Conservation (phyloP, 2,113 vertebrate genomes). For the Cottus gobio region DNA sequence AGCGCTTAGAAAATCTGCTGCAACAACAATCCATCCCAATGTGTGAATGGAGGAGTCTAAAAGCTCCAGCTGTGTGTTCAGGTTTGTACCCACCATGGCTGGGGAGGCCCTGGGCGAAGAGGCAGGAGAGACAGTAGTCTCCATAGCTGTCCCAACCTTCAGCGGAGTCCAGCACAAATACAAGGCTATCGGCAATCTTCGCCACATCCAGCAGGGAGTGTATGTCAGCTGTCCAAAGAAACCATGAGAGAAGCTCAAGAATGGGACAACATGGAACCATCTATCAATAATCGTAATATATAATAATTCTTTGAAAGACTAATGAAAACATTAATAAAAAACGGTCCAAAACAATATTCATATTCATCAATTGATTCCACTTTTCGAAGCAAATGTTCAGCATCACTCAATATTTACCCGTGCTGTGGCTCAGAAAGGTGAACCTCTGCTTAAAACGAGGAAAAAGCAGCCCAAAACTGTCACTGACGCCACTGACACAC, state of each 20-base stretch:
- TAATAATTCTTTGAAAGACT: neutral
- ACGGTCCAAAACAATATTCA: neutral
- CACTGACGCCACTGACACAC: slow-evolving; percentile 58
- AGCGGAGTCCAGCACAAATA: slow-evolving; percentile 89
- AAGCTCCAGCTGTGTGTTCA: neutral
- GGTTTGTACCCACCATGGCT: slow-evolving; percentile 86
- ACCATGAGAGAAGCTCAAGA: slow-evolving; percentile 12
- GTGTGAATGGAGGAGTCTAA: neutral
- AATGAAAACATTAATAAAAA: neutral
- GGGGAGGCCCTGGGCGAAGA: slow-evolving; percentile 96
- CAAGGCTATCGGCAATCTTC: slow-evolving; percentile 93
- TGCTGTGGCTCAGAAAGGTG: slow-evolving; percentile 84
- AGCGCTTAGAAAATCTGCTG: neutral
- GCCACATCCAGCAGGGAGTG: slow-evolving; percentile 91
- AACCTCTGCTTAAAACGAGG: slow-evolving; percentile 92
- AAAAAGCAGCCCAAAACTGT: slow-evolving; percentile 87
- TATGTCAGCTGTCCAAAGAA: slow-evolving; percentile 85
- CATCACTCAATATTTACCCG: slow-evolving; percentile 77
- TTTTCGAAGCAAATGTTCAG: neutral
- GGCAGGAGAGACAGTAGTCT: slow-evolving; percentile 93
- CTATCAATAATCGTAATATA: too few relatives aligned
- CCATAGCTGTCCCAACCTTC: slow-evolving; percentile 94
- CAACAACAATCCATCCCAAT: neutral
- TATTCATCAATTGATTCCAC: neutral
- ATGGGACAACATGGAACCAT: neutral